Conservation (phyloP, 2,113 vertebrate genomes). For the Lichenostomus cassidix region DNA sequence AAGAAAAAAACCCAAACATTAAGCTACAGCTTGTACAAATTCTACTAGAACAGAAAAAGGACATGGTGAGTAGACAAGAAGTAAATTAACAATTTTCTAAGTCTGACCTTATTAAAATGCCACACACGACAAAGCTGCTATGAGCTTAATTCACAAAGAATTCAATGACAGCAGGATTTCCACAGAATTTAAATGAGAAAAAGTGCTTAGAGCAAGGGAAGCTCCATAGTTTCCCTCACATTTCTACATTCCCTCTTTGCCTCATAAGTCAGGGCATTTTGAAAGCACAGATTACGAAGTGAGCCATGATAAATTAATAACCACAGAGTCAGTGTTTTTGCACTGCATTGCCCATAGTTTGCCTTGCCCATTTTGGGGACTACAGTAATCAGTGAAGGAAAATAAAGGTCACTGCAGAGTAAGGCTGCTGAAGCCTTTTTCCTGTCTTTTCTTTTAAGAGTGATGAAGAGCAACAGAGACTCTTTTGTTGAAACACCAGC, state of each 20-base stretch:
- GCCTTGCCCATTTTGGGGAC: background rate
- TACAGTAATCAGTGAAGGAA: background rate
- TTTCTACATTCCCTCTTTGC: background rate
- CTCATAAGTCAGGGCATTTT: background rate
- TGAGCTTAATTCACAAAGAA: slow-evolving; percentile 50
- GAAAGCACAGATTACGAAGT: background rate
- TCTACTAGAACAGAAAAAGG: background rate
- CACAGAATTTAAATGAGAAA: slow-evolving; percentile 62
- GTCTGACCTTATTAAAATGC: slow-evolving; percentile 64
- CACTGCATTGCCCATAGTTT: background rate
- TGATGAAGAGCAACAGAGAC: background rate
- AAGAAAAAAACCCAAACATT: background rate
- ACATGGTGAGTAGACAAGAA: background rate
- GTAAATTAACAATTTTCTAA: slow-evolving; percentile 38
- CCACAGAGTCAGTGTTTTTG: background rate
- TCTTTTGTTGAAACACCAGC: slow-evolving; percentile 9
- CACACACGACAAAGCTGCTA: slow-evolving; percentile 9
- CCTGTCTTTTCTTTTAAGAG: background rate
- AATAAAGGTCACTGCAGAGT: background rate
- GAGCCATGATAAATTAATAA: background rate
- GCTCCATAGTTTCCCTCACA: background rate
- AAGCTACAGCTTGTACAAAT: slow-evolving; percentile 9
- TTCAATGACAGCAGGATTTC: slow-evolving; percentile 24
- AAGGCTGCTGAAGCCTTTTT: background rate
- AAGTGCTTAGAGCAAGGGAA: background rate